Evolutionary conservation across 2,797 vertebrate genomes (phyloP).

Genomic region (Setipinna tenuifilis): DNA sequence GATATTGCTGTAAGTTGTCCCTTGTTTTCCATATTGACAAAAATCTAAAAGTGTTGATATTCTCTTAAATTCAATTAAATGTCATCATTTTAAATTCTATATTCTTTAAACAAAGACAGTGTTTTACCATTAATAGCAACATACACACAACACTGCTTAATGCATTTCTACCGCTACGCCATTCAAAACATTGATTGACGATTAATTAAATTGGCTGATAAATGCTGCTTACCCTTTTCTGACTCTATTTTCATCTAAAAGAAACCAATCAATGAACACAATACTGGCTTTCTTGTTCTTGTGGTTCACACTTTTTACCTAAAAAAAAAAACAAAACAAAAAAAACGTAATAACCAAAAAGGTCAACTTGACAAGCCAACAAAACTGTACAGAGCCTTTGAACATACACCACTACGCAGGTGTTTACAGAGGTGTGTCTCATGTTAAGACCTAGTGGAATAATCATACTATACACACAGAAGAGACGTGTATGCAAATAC

Average conservation of each 20-base stretch:
- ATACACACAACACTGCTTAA: no score
- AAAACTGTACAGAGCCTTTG: background rate
- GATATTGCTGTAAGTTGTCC: background rate
- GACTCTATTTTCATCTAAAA: constrained; percentile 61
- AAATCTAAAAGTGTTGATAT: no score
- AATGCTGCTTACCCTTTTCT: constrained; percentile 68
- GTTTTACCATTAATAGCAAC: no score
- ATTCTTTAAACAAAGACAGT: no score
- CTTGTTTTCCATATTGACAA: background rate
- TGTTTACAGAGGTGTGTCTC: background rate
- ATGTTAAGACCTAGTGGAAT: background rate
- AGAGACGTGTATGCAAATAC: background rate
- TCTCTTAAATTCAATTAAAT: no score
- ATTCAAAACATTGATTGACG: background rate
- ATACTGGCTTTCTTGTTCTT: constrained; percentile 85
- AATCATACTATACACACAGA: background rate
- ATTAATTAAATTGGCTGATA: background rate
- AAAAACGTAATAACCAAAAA: background rate
- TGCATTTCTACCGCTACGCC: no score
- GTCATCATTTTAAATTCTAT: no score
- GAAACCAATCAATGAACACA: constrained; percentile 79
- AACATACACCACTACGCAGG: background rate
- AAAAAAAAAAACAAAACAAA: no score
- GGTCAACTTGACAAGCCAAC: background rate
- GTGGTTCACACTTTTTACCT: constrained; percentile 84